phyloP scores from a whole-genome alignment of 2,797 vertebrate genomes.

The Propithecus deckenii region DNA sequence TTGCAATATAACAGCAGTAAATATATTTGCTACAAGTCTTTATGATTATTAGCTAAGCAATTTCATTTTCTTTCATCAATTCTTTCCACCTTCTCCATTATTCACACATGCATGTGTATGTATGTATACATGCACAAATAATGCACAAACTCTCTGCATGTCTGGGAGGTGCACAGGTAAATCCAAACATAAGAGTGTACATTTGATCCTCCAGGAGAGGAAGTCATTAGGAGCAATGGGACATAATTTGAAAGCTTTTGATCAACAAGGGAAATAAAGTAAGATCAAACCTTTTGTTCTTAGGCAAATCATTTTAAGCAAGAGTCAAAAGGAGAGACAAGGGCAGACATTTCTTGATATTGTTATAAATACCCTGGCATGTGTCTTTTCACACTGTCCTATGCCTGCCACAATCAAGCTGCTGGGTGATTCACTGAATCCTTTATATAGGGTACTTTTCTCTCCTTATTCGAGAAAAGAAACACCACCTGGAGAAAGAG shows the following conservation, averaged over 20 bases:
- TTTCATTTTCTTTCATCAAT: background rate
- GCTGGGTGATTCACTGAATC: background rate
- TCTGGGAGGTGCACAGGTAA: background rate
- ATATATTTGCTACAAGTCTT: background rate
- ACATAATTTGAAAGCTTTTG: slow-evolving; percentile 44
- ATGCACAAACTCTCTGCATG: background rate
- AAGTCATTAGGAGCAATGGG: background rate
- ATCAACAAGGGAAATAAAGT: slow-evolving; percentile 25
- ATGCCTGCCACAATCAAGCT: background rate
- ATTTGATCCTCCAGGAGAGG: background rate
- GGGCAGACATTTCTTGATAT: background rate
- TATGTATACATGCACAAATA: background rate
- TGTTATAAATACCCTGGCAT: background rate
- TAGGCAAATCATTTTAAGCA: slow-evolving; percentile 18
- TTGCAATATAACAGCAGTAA: background rate
- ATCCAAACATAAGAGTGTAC: background rate
- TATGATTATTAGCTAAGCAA: background rate
- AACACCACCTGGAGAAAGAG: background rate
- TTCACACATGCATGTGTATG: too few species aligned
- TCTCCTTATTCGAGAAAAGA: background rate
- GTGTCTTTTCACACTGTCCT: background rate
- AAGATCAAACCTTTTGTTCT: slow-evolving; percentile 2
- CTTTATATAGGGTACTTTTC: background rate
- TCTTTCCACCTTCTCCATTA: background rate
- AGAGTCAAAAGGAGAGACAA: background rate